Evolutionary conservation across 2,888 invertebrate genomes (phyloP).

Genomic region (Cabera pusaria): DNA sequence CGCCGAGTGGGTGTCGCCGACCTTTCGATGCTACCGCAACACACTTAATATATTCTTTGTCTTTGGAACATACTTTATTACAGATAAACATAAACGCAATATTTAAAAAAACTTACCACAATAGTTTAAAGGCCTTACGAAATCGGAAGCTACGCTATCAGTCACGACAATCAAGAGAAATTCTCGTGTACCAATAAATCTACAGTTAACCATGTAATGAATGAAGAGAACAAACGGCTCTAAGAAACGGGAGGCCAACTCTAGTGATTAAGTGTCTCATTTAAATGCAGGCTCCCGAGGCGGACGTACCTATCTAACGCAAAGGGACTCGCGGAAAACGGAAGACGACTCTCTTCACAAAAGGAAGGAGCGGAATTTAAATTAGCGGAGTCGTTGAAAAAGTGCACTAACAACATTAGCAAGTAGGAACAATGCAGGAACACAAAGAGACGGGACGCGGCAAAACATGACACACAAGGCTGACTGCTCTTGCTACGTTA

Average conservation of each 20-base stretch:
- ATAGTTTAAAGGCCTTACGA: conserved; percentile 1
- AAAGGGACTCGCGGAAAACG: conserved; percentile 80
- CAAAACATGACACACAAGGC: conserved; percentile 49
- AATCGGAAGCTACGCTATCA: conserved; percentile 3
- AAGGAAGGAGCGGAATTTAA: conserved; percentile 81
- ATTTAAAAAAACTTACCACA: too few relatives aligned
- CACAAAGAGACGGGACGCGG: conserved; percentile 69
- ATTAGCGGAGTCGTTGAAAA: conserved; percentile 81
- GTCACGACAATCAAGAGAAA: conserved; percentile 17
- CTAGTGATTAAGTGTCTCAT: conserved; percentile 82
- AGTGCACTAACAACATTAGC: conserved; percentile 83
- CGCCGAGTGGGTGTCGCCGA: conserved; percentile 66
- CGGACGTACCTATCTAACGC: conserved; percentile 78
- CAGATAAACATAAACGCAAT: too few relatives aligned
- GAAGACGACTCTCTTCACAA: conserved; percentile 79
- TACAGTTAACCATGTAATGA: conserved; percentile 59
- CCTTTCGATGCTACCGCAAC: too few relatives aligned
- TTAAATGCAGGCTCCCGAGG: conserved; percentile 80
- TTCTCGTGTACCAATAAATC: conserved; percentile 36
- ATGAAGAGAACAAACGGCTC: conserved; percentile 74
- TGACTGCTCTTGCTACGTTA: conserved; percentile 28
- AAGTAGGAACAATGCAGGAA: conserved; percentile 73
- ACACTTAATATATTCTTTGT: too few relatives aligned
- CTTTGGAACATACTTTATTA: conserved; percentile 23
- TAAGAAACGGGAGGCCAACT: conserved; percentile 74